phyloP scores from a whole-genome alignment of 2,797 vertebrate species.

The Lutjanus argentimaculatus region DNA sequence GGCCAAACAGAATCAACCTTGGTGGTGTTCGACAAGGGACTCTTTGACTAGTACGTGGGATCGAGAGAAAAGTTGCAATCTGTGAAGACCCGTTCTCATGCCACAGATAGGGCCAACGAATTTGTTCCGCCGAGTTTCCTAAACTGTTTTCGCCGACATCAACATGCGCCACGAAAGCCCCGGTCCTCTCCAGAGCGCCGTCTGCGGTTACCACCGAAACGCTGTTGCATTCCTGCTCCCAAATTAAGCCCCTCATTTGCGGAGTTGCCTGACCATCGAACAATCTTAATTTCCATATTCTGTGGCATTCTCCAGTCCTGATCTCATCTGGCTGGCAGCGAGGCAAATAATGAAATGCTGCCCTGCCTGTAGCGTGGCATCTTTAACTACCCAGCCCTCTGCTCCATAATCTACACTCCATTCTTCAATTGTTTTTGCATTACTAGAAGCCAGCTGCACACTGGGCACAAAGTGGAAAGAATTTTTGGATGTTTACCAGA shows the following conservation, averaged over 20 bases:
- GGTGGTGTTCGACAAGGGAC: slow-evolving; percentile 49
- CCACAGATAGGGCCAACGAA: slow-evolving; percentile 57
- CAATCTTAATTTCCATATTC: slow-evolving; percentile 82
- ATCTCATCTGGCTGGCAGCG: slow-evolving; percentile 76
- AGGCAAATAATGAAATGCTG: slow-evolving; percentile 62
- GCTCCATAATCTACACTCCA: slow-evolving; percentile 57
- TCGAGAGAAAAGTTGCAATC: slow-evolving; percentile 41
- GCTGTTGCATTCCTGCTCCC: slow-evolving; percentile 66
- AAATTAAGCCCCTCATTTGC: slow-evolving; percentile 81
- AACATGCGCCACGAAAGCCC: slow-evolving; percentile 56
- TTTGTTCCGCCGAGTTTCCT: slow-evolving; percentile 70
- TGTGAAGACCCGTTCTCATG: slow-evolving; percentile 57
- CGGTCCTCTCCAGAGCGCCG: slow-evolving; percentile 53
- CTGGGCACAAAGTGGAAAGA: slow-evolving; percentile 60
- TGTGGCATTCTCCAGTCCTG: slow-evolving; percentile 68
- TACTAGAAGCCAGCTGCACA: slow-evolving; percentile 61
- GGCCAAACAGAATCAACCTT: slow-evolving; percentile 62
- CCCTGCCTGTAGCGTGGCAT: slow-evolving; percentile 67
- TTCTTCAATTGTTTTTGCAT: slow-evolving; percentile 65
- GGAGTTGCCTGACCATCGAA: slow-evolving; percentile 67
- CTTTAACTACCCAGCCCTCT: slow-evolving; percentile 49
- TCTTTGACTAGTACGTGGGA: slow-evolving; percentile 38
- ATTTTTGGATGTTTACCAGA: slow-evolving; percentile 62
- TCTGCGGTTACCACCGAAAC: slow-evolving; percentile 68
- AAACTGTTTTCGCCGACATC: slow-evolving; percentile 69